phyloP scores from a whole-genome alignment of 1,140 invertebrate species.

The Achatina immaculata region DNA sequence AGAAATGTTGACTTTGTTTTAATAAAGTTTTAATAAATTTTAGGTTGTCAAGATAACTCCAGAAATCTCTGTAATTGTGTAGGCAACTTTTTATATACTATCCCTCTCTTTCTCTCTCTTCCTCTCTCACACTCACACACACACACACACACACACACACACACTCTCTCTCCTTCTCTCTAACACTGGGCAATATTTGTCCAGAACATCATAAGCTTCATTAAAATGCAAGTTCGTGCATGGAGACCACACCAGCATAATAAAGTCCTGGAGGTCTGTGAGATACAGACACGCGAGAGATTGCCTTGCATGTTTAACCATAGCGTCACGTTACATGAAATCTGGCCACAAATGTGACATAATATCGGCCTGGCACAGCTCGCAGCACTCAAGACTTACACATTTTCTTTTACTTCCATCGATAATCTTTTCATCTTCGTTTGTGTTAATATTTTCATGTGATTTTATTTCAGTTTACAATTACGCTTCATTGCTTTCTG shows the following conservation, averaged over 20 bases:
- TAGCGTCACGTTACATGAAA: neutral
- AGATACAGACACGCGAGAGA: neutral
- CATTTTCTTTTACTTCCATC: neutral
- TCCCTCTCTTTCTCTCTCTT: too few species aligned
- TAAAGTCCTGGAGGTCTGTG: neutral
- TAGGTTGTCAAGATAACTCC: too few species aligned
- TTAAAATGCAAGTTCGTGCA: slow-evolving; percentile 14
- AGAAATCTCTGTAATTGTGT: too few species aligned
- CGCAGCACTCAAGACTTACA: neutral
- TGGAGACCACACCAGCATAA: neutral
- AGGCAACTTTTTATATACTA: too few species aligned
- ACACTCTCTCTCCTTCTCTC: too few species aligned
- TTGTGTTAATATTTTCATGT: slow-evolving; percentile 9
- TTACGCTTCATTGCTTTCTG: neutral
- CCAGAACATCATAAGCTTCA: neutral
- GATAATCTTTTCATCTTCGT: neutral
- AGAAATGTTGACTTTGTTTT: too few species aligned
- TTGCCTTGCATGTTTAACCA: neutral
- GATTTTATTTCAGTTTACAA: neutral
- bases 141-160: too few species aligned
- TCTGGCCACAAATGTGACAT: neutral
- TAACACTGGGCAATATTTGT: too few species aligned
- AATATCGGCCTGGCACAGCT: neutral
- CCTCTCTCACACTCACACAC: too few species aligned
- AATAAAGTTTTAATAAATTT: too few species aligned